A percentile compares a stretch with the other conserved stretches of the same genome.
These are phyloP conservation scores for Rhinoraja longicauda DNA, from an alignment of 2,797 vertebrate species.

Conservation along the genomic window DNA sequence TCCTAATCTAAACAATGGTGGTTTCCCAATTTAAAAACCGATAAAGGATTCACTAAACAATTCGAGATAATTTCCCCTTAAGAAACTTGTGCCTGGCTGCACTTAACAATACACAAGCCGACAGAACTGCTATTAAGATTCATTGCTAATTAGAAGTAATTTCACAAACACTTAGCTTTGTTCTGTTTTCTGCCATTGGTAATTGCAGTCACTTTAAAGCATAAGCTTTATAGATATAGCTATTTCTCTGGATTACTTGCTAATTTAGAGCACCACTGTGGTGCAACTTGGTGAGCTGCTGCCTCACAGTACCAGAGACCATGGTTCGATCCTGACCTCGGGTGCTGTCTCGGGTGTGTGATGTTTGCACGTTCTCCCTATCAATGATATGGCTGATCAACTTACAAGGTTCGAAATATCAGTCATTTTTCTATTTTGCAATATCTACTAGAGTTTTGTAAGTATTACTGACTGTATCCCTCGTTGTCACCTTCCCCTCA, in stretches of 20 bases:
- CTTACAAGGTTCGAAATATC: no score
- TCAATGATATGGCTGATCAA: no score
- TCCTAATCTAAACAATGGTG: background rate
- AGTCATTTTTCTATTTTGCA: no score
- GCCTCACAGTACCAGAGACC: no score
- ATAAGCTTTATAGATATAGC: background rate
- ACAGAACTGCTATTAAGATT: background rate
- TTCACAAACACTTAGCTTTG: slow-evolving; percentile 17
- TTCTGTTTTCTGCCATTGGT: slow-evolving; percentile 13
- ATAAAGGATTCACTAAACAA: background rate
- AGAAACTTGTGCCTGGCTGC: background rate
- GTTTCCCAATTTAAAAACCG: background rate
- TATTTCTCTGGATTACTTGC: background rate
- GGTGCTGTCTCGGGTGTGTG: no score
- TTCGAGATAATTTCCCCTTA: background rate
- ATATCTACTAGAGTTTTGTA: background rate
- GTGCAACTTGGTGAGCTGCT: no score
- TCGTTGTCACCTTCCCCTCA: no score
- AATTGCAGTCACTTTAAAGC: background rate
- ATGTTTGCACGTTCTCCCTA: no score
- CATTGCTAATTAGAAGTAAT: slow-evolving; percentile 23
- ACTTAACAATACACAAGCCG: background rate
- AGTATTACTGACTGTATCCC: background rate
- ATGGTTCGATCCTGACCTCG: no score
- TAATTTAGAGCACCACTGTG: background rate